Conservation (phyloP, 2,113 vertebrate species). For the Osmerus eperlanus region DNA sequence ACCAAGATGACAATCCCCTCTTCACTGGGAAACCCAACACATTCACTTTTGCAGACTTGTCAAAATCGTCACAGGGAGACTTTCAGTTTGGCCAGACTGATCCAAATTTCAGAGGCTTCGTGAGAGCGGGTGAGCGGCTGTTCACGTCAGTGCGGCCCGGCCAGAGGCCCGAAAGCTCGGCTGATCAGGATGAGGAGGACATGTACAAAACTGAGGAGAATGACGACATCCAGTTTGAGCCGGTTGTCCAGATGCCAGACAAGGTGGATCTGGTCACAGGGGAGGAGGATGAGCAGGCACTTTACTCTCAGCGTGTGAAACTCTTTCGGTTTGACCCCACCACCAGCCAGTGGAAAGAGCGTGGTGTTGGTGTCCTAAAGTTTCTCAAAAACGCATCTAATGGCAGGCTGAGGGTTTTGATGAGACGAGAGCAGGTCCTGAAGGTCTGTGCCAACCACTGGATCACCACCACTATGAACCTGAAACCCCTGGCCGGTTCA, state of each 20-base stretch:
- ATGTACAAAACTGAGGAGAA: conserved; percentile 93
- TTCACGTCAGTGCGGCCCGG: conserved; percentile 72
- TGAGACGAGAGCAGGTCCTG: conserved; percentile 95
- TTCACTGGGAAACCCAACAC: conserved; percentile 72
- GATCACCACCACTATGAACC: conserved; percentile 97
- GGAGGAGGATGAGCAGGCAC: conserved; percentile 90
- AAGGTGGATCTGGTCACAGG: conserved; percentile 93
- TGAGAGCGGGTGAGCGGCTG: conserved; percentile 80
- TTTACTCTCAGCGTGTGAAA: conserved; percentile 92
- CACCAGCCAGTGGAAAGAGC: conserved; percentile 94
- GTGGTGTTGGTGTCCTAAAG: conserved; percentile 90
- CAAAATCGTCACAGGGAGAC: conserved; percentile 72
- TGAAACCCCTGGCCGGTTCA: conserved; percentile 90
- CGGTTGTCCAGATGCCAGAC: conserved; percentile 95
- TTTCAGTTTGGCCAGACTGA: conserved; percentile 86
- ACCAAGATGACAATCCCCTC: conserved; percentile 66
- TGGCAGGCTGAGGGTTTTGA: conserved; percentile 88
- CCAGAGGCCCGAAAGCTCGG: conserved; percentile 63
- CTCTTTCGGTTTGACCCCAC: conserved; percentile 90
- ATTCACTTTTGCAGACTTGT: conserved; percentile 90
- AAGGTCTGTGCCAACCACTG: conserved; percentile 98
- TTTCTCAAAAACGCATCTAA: conserved; percentile 90
- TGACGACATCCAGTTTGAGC: conserved; percentile 96
- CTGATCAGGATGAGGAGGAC: conserved; percentile 81
- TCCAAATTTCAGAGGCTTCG: conserved; percentile 87